Conservation (phyloP, 2,113 vertebrate species). For the Pomatostomus ruficeps region DNA sequence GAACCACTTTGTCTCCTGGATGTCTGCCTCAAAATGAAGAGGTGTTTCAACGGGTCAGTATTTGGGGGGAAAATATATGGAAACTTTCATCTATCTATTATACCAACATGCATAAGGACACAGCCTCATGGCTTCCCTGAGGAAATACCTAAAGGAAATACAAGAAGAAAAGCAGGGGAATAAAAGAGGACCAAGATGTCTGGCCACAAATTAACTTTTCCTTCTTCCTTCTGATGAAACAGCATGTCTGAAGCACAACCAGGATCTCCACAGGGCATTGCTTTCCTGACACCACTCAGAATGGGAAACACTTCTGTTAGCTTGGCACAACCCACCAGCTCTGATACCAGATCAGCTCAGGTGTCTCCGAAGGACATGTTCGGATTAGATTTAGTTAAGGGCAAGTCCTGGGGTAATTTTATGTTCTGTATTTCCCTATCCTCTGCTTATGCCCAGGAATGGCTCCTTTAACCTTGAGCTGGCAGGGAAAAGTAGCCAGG, state of each 20-base stretch:
- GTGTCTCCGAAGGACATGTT: background rate
- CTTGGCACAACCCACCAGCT: background rate
- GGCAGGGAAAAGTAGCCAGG: no score
- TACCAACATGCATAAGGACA: background rate
- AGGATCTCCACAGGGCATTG: background rate
- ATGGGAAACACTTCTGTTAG: background rate
- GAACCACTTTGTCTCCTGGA: background rate
- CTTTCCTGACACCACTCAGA: background rate
- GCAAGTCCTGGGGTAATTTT: no score
- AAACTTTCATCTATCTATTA: background rate
- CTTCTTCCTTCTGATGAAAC: background rate
- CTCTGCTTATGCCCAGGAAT: no score
- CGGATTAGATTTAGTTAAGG: background rate
- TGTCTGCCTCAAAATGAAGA: background rate
- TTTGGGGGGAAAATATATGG: background rate
- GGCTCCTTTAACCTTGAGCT: no score
- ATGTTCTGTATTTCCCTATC: no score
- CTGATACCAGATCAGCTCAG: background rate
- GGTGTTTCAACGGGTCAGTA: background rate
- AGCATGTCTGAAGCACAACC: rapidly evolving
- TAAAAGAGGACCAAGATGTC: background rate
- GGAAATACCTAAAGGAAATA: background rate
- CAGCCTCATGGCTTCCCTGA: background rate
- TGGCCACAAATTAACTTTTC: background rate
- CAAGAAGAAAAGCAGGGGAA: background rate